Evolutionary conservation across 2,797 vertebrate genomes (phyloP).

Genomic region (Arnoldichthys spilopterus): DNA sequence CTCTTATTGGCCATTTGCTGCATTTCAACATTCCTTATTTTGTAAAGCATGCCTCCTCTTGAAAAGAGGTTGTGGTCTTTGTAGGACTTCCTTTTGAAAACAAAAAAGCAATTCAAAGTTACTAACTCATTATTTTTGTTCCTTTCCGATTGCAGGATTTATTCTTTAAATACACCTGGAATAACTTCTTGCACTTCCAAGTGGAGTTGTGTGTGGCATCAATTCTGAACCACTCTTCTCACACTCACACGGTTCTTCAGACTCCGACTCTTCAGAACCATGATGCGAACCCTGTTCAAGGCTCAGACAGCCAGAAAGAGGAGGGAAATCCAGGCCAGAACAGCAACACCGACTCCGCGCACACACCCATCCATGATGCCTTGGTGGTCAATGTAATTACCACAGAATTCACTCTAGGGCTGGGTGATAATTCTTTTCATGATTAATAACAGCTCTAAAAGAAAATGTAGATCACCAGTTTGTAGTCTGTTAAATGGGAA

Average conservation of each 20-base stretch:
- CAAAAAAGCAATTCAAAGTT: neutral
- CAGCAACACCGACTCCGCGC: slow-evolving; percentile 57
- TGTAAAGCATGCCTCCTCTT: neutral
- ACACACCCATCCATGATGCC: slow-evolving; percentile 69
- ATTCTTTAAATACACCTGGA: slow-evolving; percentile 98
- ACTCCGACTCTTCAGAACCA: slow-evolving; percentile 73
- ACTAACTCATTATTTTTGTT: neutral
- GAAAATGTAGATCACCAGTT: no score
- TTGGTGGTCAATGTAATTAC: slow-evolving; percentile 89
- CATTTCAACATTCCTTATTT: neutral
- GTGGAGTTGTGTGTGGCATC: slow-evolving; percentile 94
- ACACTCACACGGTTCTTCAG: slow-evolving; percentile 73
- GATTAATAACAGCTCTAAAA: no score
- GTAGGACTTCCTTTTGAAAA: neutral
- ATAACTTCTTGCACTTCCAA: slow-evolving; percentile 99
- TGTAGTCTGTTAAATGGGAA: no score
- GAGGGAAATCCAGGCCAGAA: slow-evolving; percentile 56
- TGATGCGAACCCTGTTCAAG: slow-evolving; percentile 66
- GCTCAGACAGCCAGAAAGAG: slow-evolving; percentile 65
- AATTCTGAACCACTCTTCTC: slow-evolving; percentile 86
- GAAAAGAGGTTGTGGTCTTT: slow-evolving; percentile 1
- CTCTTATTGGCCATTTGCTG: neutral
- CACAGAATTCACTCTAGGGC: neutral
- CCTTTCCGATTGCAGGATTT: slow-evolving; percentile 82
- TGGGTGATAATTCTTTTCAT: neutral